Evolutionary conservation across 1,140 invertebrate genomes (phyloP), one percentile per base, ranked within the genome.

Genomic region (Apis laboriosa): DNA sequence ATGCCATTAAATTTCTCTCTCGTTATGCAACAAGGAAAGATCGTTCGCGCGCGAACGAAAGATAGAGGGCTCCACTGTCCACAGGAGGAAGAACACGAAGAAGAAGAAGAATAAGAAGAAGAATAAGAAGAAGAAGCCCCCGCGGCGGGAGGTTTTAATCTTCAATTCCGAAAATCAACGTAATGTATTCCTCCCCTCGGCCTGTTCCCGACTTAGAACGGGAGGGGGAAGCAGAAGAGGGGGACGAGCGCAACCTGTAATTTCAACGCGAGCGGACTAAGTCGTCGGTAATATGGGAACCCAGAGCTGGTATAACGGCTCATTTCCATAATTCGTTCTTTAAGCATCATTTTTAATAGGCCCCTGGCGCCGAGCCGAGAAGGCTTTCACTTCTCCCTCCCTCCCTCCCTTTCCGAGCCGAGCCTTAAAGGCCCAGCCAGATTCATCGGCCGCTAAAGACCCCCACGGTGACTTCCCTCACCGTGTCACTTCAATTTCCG

Each of bases 261-360:
- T 93, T 93, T 92, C 90, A 92, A 91, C 91, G 89, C 92, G 91
- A 90, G 84, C 86, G 88, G 88, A 88, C 91, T 90, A 90, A 92
- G 91, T 92, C 90, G 88, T 86, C 84, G 89, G 91, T 92, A 92
- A 92, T 92, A 92, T 92, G 91, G 91, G 92, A 92, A 92, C 91
- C 91, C 84, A 77, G 85, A 84, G 86, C 86, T 85, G 73, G 85
- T 85, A 90, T 91, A 90, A 90, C 91, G 89, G 89, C 91, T 93
- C 89, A 93, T 93, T 93, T 93, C 92, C 93, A 93, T 93, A 93
- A 93, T 93, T 93, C 90, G 90, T 93, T 92, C 92, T 92, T 93
- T 92, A 93, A 92, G 92, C 82, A 92, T 93, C 89, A 92, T 93
- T 93, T 92, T 93, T 93, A 93, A 93, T 93, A 93, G 93, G 91